Evolutionary conservation across 1,140 invertebrate species (phyloP).

Genomic region (Micrasema longulum): DNA sequence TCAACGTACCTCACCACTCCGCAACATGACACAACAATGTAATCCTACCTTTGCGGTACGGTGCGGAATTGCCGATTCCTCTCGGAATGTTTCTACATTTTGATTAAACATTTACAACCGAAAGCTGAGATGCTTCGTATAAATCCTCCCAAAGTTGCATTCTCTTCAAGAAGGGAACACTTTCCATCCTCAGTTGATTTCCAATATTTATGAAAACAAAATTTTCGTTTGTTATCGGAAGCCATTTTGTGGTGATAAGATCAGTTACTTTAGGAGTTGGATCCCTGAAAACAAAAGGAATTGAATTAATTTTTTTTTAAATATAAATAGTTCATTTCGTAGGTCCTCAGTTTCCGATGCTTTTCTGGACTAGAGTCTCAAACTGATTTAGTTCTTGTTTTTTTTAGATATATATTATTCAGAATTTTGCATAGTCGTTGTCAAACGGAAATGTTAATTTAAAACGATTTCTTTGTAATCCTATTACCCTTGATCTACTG

Average conservation of each 20-base stretch:
- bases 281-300: slow-evolving; percentile 10
- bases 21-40: too few species aligned
- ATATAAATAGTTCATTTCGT: not conserved
- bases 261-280: slow-evolving; percentile 24
- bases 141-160: slow-evolving; percentile 28
- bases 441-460: not conserved
- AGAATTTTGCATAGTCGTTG: not conserved
- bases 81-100: too few species aligned
- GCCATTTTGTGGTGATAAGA: slow-evolving; percentile 15
- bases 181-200: slow-evolving; percentile 6
- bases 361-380: not conserved
- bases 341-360: not conserved
- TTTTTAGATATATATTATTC: not conserved
- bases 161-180: slow-evolving; percentile 9
- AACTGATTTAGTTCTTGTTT: not conserved
- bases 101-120: too few species aligned
- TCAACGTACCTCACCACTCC: too few species aligned
- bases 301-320: not conserved
- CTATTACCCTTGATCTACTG: too few species aligned
- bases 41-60: too few species aligned
- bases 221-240: not conserved
- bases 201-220: slow-evolving; percentile 16
- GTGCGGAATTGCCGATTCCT: too few species aligned
- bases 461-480: not conserved
- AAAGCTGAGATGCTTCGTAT: not conserved